Evolutionary conservation across 2,888 invertebrate species (phyloP).

Genomic region (Amphipoea lucens): DNA sequence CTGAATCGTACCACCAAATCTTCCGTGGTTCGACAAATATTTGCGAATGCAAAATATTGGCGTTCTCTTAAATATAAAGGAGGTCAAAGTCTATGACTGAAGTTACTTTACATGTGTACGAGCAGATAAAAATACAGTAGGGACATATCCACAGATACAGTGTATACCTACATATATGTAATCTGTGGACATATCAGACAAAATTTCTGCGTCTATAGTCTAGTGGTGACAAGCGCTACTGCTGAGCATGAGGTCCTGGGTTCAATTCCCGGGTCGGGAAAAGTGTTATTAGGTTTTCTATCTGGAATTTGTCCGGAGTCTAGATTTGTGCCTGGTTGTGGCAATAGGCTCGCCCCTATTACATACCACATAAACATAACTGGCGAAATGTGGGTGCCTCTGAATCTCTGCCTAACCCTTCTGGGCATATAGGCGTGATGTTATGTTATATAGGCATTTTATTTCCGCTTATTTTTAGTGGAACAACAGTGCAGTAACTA

Average conservation of each 20-base stretch:
- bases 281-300: not conserved
- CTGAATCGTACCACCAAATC: not conserved
- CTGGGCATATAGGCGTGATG: not conserved
- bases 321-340: too few relatives aligned
- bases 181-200: not conserved
- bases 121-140: not conserved
- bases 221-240: not conserved
- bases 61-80: constrained; percentile 3
- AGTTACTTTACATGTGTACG: too few relatives aligned
- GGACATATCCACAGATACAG: too few relatives aligned
- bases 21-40: constrained; percentile 24
- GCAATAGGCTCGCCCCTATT: too few relatives aligned
- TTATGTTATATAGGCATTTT: not conserved
- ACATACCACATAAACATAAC: too few relatives aligned
- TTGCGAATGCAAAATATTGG: constrained; percentile 27
- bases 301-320: not conserved
- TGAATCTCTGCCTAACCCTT: not conserved
- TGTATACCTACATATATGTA: too few relatives aligned
- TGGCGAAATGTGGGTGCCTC: too few relatives aligned
- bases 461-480: not conserved
- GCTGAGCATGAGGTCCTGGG: not conserved
- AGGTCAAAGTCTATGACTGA: not conserved
- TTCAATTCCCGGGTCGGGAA: too few relatives aligned
- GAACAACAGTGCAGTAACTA: not conserved
- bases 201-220: not conserved